Evolutionary conservation across 2,113 vertebrate genomes (phyloP).

Genomic region (Aspidoscelis tigris): DNA sequence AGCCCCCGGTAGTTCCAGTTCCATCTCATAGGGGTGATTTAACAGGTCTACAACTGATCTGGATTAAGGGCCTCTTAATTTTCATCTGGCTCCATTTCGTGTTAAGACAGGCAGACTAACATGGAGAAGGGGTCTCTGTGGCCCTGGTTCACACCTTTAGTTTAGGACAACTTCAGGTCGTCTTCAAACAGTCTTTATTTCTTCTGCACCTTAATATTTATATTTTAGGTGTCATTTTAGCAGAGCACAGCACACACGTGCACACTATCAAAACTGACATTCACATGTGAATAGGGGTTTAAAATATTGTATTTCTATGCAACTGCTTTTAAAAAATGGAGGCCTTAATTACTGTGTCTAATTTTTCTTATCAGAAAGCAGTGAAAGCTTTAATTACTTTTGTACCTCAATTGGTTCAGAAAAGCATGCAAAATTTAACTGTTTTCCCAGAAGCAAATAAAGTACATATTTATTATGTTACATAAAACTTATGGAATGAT

Average conservation of each 20-base stretch:
- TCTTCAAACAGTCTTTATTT: no score
- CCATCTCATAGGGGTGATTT: no score
- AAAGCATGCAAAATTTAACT: constrained; percentile 73
- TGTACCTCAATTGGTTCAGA: constrained; percentile 71
- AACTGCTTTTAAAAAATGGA: constrained; percentile 61
- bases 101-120: no score
- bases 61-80: no score
- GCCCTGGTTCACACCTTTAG: no score
- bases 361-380: constrained; percentile 74
- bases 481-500: constrained; percentile 75
- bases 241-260: constrained; percentile 27
- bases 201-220: neutral
- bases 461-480: constrained; percentile 74
- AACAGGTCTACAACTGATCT: no score
- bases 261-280: constrained; percentile 47
- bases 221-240: neutral
- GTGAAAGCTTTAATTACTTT: constrained; percentile 79
- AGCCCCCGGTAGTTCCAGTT: no score
- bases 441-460: constrained; percentile 75
- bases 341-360: constrained; percentile 75
- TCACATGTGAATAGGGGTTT: constrained; percentile 63
- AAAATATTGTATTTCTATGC: constrained; percentile 71
- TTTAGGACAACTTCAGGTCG: no score
- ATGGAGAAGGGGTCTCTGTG: no score
- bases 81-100: no score